Base-by-base conservation (phyloP, 2,113 vertebrate genomes). In the Rhegmatorhina hoffmannsi region DNA sequence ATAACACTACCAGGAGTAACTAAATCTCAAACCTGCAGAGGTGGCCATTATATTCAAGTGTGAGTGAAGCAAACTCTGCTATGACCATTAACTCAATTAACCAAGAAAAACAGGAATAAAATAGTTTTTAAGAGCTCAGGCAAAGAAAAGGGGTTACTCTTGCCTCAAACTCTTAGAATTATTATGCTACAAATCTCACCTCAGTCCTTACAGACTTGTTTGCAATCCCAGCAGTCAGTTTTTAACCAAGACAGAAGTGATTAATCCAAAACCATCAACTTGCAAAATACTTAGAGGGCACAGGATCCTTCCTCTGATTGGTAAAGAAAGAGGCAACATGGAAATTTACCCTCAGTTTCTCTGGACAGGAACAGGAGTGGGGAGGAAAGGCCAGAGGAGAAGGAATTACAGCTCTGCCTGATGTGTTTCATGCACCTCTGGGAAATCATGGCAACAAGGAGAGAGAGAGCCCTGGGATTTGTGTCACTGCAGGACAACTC, bases 401-500 rank as follows among this genome's bases (percentile, higher is more conserved):
- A 73, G n/a, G 80, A 87, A 79, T 63, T 40, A 52, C 3, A 81
- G 60, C 49, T 68, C 68, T 56, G 34, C 18, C 62, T 78, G 76
- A 63, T 68, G 17, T 34, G 56, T 73, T 89, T 89, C 31, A 63
- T 49, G 25, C 62, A 92, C 84, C 76, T 93, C 78, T 63, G 86
- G 60, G 92, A 92, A 92, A 85, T 16, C 55, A 60, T 2, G 14
- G 83, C 93, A 38, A 9, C 36, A 94, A 92, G 75, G 55, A 90
- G 36, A 75, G 52, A 95, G 83, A 81, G 79, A 96, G 64, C 64
- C 85, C 60, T 89, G 3, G 4, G 84, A 81, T 92, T 90, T 64
- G 72, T 64, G 86, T 90, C 94, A 64, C 64, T 50, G 76, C 83
- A 84, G 47, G 29, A n/a, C 40, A 88, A 89, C 76, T 74, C 93